These are phyloP conservation scores for Manis crassicaudata DNA, from an alignment of 2,797 vertebrate species.

Conservation along the genomic window DNA sequence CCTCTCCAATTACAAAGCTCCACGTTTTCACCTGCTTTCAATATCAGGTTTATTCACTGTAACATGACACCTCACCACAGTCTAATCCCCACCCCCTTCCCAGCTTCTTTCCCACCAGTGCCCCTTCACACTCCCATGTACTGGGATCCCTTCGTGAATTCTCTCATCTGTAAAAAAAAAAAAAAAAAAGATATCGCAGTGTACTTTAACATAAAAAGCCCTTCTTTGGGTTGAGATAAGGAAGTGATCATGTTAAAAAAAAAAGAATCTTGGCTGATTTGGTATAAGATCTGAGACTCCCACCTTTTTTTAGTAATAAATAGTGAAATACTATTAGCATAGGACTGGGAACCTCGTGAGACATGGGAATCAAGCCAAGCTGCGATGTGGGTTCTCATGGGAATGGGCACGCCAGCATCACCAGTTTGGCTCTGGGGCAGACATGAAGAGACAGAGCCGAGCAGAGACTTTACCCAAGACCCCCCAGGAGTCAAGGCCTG, in stretches of 20 bases:
- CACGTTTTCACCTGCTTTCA: background rate
- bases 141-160: background rate
- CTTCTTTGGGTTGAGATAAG: background rate
- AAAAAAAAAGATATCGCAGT: background rate
- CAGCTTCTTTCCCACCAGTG: background rate
- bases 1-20: background rate
- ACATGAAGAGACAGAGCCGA: background rate
- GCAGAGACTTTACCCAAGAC: background rate
- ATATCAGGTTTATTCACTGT: background rate
- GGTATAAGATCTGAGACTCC: background rate
- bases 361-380: background rate
- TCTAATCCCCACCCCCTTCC: background rate
- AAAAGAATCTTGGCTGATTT: background rate
- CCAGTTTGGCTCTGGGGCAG: background rate
- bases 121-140: rapidly evolving
- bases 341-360: background rate
- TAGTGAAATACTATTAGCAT: background rate
- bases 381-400: background rate
- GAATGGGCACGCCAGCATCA: background rate
- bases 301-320: too few relatives aligned
- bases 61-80: background rate
- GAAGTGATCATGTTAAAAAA: background rate
- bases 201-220: background rate
- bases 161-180: background rate
- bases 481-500: background rate